phyloP scores from a whole-genome alignment of 2,113 vertebrate genomes.

The Chloropsis cyanopogon region DNA sequence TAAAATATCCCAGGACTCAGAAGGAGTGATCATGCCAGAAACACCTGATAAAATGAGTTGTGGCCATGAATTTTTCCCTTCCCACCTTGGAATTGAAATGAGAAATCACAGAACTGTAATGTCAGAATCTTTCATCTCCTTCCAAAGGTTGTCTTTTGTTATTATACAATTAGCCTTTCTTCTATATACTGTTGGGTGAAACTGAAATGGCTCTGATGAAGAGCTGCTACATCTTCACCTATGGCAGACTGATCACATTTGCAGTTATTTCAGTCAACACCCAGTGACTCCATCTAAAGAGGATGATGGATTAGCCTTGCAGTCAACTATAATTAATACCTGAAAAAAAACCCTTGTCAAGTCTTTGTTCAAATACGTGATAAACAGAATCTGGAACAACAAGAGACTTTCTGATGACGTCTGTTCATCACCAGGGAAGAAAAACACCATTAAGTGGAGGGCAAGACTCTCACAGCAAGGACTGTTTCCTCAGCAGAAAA shows the following conservation, averaged over 20 bases:
- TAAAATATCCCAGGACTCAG: not conserved
- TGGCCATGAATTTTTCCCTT: not conserved
- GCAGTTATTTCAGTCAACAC: constrained; percentile 41
- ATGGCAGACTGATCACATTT: constrained; percentile 8
- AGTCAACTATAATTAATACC: constrained; percentile 48
- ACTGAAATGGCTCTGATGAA: constrained; percentile 22
- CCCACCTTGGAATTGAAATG: not conserved
- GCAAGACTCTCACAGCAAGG: not conserved
- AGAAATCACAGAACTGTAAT: constrained; percentile 11
- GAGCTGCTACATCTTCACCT: constrained; percentile 2
- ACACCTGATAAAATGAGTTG: not conserved
- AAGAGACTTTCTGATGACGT: constrained; percentile 13
- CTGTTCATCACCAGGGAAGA: not conserved
- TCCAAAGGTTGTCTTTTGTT: not conserved
- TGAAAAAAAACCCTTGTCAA: constrained; percentile 15
- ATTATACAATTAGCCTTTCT: constrained; percentile 29
- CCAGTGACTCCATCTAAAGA: constrained; percentile 11
- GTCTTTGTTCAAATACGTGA: constrained; percentile 7
- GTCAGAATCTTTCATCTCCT: constrained; percentile 33
- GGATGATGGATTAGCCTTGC: constrained; percentile 51
- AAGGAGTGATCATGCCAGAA: not conserved
- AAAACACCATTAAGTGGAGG: not conserved
- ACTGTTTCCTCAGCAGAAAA: not conserved
- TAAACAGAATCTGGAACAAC: constrained; percentile 34
- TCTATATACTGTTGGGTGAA: not conserved